phyloP scores from a whole-genome alignment of 2,888 invertebrate species.

The Isotomurus palustris region DNA sequence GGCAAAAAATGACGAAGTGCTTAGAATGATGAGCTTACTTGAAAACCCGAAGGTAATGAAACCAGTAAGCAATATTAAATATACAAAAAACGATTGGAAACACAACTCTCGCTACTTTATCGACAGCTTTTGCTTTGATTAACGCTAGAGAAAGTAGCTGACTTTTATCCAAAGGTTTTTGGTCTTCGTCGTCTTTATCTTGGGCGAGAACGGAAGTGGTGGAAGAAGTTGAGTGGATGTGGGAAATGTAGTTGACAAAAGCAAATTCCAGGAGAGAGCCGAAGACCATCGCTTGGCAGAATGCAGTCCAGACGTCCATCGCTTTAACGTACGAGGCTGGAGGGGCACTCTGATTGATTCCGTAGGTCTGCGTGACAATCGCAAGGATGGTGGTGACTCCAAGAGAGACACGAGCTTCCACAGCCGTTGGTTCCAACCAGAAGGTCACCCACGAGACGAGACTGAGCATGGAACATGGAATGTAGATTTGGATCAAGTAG shows the following conservation, averaged over 20 bases:
- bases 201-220: too few species aligned
- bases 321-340: conserved; percentile 54
- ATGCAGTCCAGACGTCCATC: conserved; percentile 50
- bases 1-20: too few species aligned
- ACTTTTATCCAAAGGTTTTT: too few species aligned
- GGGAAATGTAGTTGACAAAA: conserved; percentile 51
- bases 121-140: conserved; percentile 23
- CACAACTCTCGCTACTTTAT: conserved; percentile 23
- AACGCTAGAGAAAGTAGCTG: too few species aligned
- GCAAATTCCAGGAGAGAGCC: conserved; percentile 56
- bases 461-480: conserved; percentile 35
- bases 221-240: too few species aligned
- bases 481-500: conserved; percentile 40
- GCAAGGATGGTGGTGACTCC: conserved; percentile 55
- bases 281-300: conserved; percentile 52
- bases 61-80: conserved; percentile 39
- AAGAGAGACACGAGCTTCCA: conserved; percentile 42
- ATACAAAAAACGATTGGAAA: conserved; percentile 34
- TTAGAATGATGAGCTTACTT: too few species aligned
- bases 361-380: conserved; percentile 53
- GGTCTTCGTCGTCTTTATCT: too few species aligned
- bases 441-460: conserved; percentile 41
- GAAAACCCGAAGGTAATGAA: conserved; percentile 18
- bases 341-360: conserved; percentile 53
- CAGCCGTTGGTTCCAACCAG: conserved; percentile 34